phyloP scores from a whole-genome alignment of 2,888 invertebrate genomes.

The Himalopsyche tibetana region DNA sequence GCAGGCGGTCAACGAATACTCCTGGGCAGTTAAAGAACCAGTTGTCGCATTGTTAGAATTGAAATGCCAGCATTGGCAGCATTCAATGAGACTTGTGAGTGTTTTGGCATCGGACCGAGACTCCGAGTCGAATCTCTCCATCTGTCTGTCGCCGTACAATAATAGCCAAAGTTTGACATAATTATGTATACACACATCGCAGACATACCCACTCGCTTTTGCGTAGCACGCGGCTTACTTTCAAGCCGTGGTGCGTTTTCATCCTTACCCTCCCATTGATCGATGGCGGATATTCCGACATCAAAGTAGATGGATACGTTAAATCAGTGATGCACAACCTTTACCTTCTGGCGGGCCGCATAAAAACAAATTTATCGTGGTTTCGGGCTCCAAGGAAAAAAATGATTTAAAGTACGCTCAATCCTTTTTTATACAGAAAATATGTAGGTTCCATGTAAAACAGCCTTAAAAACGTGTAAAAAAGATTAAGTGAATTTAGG shows the following conservation, averaged over 20 bases:
- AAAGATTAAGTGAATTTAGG: too few species aligned
- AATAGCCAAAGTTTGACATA: neutral
- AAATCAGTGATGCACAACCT: too few species aligned
- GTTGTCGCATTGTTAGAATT: conserved; percentile 19
- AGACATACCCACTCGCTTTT: neutral
- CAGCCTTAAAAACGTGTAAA: too few species aligned
- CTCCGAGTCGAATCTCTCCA: conserved; percentile 36
- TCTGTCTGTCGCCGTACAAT: conserved; percentile 40
- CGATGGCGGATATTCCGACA: too few species aligned
- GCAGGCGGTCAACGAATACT: neutral
- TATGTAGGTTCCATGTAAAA: too few species aligned
- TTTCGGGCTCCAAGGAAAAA: too few species aligned
- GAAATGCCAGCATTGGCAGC: conserved; percentile 38
- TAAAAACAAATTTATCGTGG: too few species aligned
- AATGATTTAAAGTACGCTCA: too few species aligned
- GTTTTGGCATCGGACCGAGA: conserved; percentile 35
- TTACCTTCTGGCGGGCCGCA: too few species aligned
- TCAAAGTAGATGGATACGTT: too few species aligned
- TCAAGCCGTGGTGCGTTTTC: neutral
- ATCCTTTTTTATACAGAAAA: too few species aligned
- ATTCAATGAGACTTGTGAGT: conserved; percentile 18
- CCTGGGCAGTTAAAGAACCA: neutral
- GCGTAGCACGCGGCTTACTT: neutral
- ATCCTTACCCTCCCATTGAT: neutral
- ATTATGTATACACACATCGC: too few species aligned